A percentile compares a stretch with the other conserved stretches of the same genome.
Evolutionary conservation across 2,797 vertebrate genomes (phyloP).

Genomic region (Danio choprae): DNA sequence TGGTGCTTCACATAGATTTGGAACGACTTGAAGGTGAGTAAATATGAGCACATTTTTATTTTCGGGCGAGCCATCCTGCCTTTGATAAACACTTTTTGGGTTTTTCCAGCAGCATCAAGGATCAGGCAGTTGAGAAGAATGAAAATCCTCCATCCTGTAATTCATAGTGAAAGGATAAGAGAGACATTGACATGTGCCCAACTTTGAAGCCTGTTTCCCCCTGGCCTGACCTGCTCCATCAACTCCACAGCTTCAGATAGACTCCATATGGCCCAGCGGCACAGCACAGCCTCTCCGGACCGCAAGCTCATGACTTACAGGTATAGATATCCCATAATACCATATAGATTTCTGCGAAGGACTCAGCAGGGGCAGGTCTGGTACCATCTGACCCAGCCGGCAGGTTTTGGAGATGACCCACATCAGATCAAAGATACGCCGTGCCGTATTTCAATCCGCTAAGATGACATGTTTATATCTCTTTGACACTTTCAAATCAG

Average conservation of each 20-base stretch:
- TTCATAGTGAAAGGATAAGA: slow-evolving; percentile 45
- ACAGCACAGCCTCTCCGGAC: slow-evolving; percentile 37
- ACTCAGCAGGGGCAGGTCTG: slow-evolving; percentile 45
- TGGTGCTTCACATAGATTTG: not conserved
- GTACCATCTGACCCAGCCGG: slow-evolving; percentile 48
- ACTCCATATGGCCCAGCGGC: slow-evolving; percentile 55
- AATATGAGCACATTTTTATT: slow-evolving; percentile 10
- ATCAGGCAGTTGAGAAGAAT: slow-evolving; percentile 25
- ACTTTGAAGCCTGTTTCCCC: slow-evolving; percentile 50
- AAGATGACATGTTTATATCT: slow-evolving; percentile 75
- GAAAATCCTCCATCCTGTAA: slow-evolving; percentile 32
- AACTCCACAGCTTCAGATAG: slow-evolving; percentile 49
- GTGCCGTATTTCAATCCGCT: slow-evolving; percentile 71
- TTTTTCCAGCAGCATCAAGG: slow-evolving; percentile 16
- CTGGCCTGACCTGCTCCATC: slow-evolving; percentile 45
- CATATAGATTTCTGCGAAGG: slow-evolving; percentile 31
- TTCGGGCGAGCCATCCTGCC: slow-evolving; percentile 16
- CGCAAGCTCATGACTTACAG: slow-evolving; percentile 46
- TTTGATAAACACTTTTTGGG: slow-evolving; percentile 33
- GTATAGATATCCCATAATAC: slow-evolving; percentile 17
- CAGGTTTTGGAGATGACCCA: slow-evolving; percentile 60
- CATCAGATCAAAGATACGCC: slow-evolving; percentile 78
- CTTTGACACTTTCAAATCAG: slow-evolving; percentile 77
- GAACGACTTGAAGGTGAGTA: slow-evolving; percentile 31
- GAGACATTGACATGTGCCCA: slow-evolving; percentile 46